Evolutionary conservation across 2,113 vertebrate genomes (phyloP), one percentile per base, ranked within the genome.

Genomic region (Heliornis fulica): DNA sequence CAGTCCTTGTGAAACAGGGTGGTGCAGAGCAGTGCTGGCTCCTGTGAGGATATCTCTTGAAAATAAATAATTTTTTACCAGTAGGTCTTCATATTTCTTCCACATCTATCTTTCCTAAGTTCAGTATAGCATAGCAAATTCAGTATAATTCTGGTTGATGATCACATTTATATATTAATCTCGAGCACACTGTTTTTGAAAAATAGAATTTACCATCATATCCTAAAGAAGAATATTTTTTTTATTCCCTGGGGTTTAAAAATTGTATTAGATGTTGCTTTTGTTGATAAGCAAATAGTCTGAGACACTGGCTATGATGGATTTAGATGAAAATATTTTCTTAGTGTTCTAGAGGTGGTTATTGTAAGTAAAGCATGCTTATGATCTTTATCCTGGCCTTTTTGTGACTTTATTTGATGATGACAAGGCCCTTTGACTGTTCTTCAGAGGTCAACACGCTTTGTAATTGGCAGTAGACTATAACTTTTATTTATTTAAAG

Each of bases 401-500:
- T 83, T 61, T 20, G 4, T 36, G 40, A 13, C 40, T 72, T 80
- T 25, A 28, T 83, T 72, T 83, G 79, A 28, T 89, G 29, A 23
- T 4, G 3, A 10, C 0, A 1, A 65, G 15, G n/a, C 28, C 9
- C 38, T 68, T 60, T 60, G 20, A 59, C 6, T 40, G n/a, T 84
- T 94, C 10, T 56, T 94, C 54, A 83, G 19, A 80, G 7, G 13
- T 63, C 53, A 63, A 16, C 20, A 17, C 1, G 18, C 34, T 87
- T 83, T 45, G 72, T n/a, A 46, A 53, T 77, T 71, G 53, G 68
- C n/a, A 63, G 51, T 43, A 54, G 46, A 31, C 15, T 65, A 22
- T n/a, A 80, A 51, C 28, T 86, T 77, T 13, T 79, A 4, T 84
- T 89, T 81, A 23, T 72, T 80, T 75, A 74, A 89, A 83, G 70